Conservation (phyloP, 2,113 vertebrate species). For the Axis porcinus region DNA sequence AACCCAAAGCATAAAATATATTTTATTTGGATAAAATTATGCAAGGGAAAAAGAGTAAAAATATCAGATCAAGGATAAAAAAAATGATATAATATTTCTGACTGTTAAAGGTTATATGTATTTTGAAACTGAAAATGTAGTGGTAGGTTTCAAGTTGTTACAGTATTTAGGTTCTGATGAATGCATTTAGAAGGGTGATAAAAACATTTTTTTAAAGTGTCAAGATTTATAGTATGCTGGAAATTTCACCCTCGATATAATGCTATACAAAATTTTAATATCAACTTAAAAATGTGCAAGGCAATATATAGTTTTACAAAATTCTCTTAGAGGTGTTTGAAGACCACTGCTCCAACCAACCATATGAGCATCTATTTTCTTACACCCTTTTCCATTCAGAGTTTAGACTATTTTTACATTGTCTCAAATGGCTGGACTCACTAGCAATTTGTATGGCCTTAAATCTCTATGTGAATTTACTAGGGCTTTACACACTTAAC, state of each 20-base stretch:
- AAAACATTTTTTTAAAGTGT: neutral
- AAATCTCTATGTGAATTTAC: neutral
- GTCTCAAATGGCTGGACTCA: neutral
- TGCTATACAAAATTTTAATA: neutral
- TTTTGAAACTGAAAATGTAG: neutral
- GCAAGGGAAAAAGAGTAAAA: neutral
- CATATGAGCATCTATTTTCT: neutral
- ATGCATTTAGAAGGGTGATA: neutral
- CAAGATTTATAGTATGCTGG: neutral
- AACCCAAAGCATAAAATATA: neutral
- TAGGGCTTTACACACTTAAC: neutral
- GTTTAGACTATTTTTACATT: neutral
- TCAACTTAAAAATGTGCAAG: neutral
- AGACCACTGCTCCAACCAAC: neutral
- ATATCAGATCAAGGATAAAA: neutral
- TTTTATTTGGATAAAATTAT: slow-evolving; percentile 2
- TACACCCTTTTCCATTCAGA: neutral
- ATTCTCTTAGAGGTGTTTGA: neutral
- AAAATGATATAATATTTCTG: neutral
- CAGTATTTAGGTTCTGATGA: neutral
- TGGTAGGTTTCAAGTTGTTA: neutral
- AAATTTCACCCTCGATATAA: neutral
- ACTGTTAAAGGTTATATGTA: neutral
- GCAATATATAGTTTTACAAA: neutral
- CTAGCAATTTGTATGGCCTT: neutral